Percentiles rank a stretch among this genome's conserved stretches.
Conservation (phyloP, 2,797 vertebrate genomes). For the Sebastes minor region DNA sequence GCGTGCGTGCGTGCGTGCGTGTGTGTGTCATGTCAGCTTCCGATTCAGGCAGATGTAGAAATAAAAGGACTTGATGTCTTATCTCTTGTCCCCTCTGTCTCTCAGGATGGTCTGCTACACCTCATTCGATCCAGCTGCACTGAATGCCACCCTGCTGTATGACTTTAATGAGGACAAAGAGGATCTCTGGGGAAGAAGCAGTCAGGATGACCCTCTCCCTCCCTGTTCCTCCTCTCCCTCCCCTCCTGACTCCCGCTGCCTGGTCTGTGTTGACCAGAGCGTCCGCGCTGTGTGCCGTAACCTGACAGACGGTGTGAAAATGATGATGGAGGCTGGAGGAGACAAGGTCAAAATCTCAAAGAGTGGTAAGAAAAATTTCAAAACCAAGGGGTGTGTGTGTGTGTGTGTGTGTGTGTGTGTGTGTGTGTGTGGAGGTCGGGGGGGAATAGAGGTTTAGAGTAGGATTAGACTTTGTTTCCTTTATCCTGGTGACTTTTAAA, state of each 20-base stretch:
- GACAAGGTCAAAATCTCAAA: rapidly evolving
- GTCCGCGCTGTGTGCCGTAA: background rate
- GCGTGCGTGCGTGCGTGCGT: no score
- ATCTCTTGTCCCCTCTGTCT: background rate
- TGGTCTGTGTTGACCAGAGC: background rate
- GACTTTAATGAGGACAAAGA: rapidly evolving
- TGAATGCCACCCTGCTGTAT: background rate
- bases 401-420: no score
- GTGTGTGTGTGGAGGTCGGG: no score
- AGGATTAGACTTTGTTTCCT: no score
- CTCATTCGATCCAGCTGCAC: background rate
- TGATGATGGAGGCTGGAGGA: background rate
- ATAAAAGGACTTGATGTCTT: background rate
- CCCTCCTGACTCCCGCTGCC: background rate
- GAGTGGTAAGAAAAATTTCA: background rate
- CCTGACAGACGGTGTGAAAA: background rate
- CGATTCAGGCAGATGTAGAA: no score
- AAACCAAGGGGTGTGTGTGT: no score
- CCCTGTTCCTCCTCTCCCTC: background rate
- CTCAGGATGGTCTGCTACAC: background rate
- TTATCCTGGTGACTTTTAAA: no score
- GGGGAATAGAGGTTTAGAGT: no score
- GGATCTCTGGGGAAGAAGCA: background rate
- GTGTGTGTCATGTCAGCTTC: no score
- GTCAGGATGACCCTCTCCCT: background rate